These are phyloP conservation scores for Aix galericulata DNA, from an alignment of 2,113 vertebrate species.

Conservation along the genomic window DNA sequence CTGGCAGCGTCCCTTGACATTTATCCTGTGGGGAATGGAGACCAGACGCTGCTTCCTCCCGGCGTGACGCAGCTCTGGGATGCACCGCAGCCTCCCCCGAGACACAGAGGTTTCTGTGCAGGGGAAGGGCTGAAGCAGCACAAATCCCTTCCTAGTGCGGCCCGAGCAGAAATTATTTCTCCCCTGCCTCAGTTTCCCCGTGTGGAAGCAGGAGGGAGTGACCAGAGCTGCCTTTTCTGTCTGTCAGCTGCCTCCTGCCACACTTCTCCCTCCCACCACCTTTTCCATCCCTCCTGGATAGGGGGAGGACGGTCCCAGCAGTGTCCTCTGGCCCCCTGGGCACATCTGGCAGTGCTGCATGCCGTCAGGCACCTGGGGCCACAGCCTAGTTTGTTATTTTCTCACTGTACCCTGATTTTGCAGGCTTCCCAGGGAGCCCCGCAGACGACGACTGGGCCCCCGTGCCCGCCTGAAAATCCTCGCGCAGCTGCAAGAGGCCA, in stretches of 20 bases:
- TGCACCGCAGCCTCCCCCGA: not conserved
- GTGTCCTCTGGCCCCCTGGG: not conserved
- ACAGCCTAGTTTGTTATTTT: not conserved
- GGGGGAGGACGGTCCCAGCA: not conserved
- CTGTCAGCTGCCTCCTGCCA: not conserved
- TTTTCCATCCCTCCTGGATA: not conserved
- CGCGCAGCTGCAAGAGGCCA: not conserved
- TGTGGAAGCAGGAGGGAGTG: not conserved
- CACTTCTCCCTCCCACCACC: not conserved
- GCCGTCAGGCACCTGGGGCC: not conserved
- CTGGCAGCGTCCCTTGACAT: not conserved
- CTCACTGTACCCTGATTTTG: not conserved
- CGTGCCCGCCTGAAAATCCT: not conserved
- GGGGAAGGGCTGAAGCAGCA: not conserved
- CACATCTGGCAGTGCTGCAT: not conserved
- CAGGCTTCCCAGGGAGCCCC: not conserved
- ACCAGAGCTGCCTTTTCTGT: not conserved
- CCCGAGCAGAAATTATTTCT: not conserved
- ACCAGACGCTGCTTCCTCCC: not conserved
- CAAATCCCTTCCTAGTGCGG: not conserved
- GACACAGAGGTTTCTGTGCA: not conserved
- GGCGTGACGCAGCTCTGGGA: not conserved
- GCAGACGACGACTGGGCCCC: not conserved
- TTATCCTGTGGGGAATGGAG: not conserved
- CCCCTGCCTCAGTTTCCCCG: not conserved